Conservation (phyloP, 2,888 invertebrate species). For the Spisula subtruncata region DNA sequence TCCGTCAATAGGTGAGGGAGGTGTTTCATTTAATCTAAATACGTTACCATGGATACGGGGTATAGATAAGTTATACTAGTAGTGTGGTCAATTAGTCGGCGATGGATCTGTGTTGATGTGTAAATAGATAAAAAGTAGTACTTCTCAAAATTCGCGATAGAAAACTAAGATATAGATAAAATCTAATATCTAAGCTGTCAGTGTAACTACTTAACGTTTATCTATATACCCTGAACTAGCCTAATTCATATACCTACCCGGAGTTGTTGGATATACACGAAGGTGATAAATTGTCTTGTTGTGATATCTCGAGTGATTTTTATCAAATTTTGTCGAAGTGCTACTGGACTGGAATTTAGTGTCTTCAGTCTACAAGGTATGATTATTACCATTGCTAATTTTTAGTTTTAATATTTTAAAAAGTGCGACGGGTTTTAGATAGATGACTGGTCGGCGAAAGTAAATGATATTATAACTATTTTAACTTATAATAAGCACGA, state of each 20-base stretch:
- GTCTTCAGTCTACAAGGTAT: background rate
- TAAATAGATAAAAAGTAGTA: background rate
- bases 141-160: background rate
- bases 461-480: too few relatives aligned
- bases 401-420: too few relatives aligned
- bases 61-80: background rate
- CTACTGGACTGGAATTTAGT: conserved; percentile 1
- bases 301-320: background rate
- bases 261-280: background rate
- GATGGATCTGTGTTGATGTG: background rate
- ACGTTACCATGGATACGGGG: conserved; percentile 31
- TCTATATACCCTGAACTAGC: background rate
- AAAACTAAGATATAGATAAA: conserved; percentile 16
- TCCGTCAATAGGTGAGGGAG: background rate
- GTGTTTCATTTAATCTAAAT: conserved; percentile 46
- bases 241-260: background rate
- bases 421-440: too few relatives aligned
- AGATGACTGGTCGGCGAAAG: too few relatives aligned
- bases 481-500: too few relatives aligned
- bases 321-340: background rate
- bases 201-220: background rate
- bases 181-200: background rate
- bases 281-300: background rate
- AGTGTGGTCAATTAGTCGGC: conserved; percentile 29
- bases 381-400: too few relatives aligned